Evolutionary conservation across 2,888 invertebrate genomes (phyloP), one percentile per base, ranked within the genome.

Genomic region (Beris chalybata): DNA sequence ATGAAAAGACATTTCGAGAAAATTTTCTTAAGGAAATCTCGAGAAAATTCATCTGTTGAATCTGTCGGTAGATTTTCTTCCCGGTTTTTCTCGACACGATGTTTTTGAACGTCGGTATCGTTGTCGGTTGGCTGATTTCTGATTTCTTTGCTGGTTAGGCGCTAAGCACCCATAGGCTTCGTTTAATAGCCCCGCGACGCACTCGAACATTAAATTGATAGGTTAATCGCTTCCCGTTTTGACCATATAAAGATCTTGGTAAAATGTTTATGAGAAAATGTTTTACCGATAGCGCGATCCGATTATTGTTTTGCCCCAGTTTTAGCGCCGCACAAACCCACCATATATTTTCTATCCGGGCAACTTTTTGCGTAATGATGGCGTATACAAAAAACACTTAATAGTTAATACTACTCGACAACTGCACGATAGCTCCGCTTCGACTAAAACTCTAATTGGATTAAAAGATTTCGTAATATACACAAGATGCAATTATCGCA

Each of bases 151-250:
- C 22, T 7, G 38, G 38, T 38, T 38, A 9, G 38, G 7, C 38
- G 38, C 5, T 9, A 2, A 9, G 9, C 38, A 38, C 38, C 38
- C 38, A 38, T 38, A 38, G 38, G 38, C 38, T 38, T 9, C 38
- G 3, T 38, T 9, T 38, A 38, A 38, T 38, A 38, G 9, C 38
- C 38, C 38, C 38, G 38, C 22, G 22, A 22, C 22, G 22, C 22
- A 38, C 38, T 38, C 9, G 5, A 38, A 38, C 38, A 38, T 38
- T 9, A 61, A 32, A 66, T 53, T 66, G 66, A 66, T 59, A 59
- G 54, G 59, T 66, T 66, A 66, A 66, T 66, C 52, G 59, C 59
- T 59, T 66, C 66, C 57, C 59, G 66, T 53, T 66, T 53, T 48
- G 54, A 45, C 59, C 53, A 45, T 54, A 66, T 52, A 59, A 52